Evolutionary conservation across 1,140 invertebrate genomes (phyloP).

Genomic region (Neuroterus valhalla): DNA sequence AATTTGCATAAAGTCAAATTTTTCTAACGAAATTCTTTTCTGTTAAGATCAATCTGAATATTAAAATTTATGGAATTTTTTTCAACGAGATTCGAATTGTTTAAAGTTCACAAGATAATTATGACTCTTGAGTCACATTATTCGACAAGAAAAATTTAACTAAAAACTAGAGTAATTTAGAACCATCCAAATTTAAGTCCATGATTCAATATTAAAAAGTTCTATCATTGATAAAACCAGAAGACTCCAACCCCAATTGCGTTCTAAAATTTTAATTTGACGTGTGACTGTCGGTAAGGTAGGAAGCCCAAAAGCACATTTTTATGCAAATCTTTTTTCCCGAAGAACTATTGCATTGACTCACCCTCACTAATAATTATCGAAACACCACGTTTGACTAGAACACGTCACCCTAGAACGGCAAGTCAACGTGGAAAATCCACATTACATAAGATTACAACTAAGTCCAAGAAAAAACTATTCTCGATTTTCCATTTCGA

Average conservation of each 20-base stretch:
- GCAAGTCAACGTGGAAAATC: neutral
- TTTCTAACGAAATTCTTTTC: too few relatives aligned
- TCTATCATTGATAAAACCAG: neutral
- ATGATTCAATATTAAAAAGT: neutral
- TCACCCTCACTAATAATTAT: neutral
- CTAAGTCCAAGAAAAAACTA: neutral
- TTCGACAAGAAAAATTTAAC: neutral
- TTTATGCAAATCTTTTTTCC: neutral
- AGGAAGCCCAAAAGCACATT: neutral
- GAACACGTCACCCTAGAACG: neutral
- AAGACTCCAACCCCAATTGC: neutral
- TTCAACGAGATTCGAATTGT: constrained; percentile 9
- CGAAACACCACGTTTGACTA: neutral
- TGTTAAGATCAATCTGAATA: neutral
- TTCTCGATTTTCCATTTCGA: neutral
- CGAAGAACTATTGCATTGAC: neutral
- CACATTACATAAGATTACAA: constrained; percentile 14
- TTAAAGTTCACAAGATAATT: constrained; percentile 28
- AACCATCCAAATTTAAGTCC: too few relatives aligned
- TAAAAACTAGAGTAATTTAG: neutral
- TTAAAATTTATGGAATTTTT: neutral
- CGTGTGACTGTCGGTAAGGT: constrained; percentile 16
- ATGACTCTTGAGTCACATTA: neutral
- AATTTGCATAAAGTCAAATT: neutral
- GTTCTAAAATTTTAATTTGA: neutral